Base-by-base conservation (phyloP, 2,888 invertebrate genomes). In the Agrotis ipsilon region DNA sequence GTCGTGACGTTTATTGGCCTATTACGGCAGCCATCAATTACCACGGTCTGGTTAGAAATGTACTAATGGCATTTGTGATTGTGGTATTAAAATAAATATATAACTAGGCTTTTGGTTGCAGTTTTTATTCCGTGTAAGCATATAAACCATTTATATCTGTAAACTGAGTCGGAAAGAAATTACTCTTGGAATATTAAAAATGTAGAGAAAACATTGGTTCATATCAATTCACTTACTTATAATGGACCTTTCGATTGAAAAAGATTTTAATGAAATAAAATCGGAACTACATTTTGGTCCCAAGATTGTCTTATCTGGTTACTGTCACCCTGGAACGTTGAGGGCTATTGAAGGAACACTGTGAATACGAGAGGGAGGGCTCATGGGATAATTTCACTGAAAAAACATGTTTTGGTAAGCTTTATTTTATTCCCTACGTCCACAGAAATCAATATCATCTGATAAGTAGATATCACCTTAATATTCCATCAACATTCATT, bases 401-500 rank as follows among this genome's bases (percentile, higher is more conserved):
- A 39, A 32, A 39, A 39, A 39, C 9, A 9, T 1, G 9, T 39
- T 39, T 11, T 39, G 39, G n/a, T 27, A 19, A 18, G 13, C 3
- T 39, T n/a, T 55, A 43, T 43, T 58, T 43, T 11, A 19, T 9
- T 32, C 43, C 24, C 16, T 11, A 19, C 16, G 46, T 48, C 39
- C 13, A n/a, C 43, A 27, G 18, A 48, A 72, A 66, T 51, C 39
- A 55, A 72, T 61, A 21, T 9, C 49, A 18, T 48, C n/a, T 3
- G 2, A 62, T 55, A n/a, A n/a, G n/a, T 65, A 55, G 11, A 4
- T 19, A 59, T 61, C n/a, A n/a, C n/a, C 1, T 62, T 21, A 65
- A 43, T 14, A 70, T 80, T 80, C 68, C 16, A n/a, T 6, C 7
- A 3, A 43, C 55, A 73, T 52, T 62, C 18, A 18, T 77, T 63